phyloP scores from a whole-genome alignment of 2,888 invertebrate species.

The Tillus elongatus region DNA sequence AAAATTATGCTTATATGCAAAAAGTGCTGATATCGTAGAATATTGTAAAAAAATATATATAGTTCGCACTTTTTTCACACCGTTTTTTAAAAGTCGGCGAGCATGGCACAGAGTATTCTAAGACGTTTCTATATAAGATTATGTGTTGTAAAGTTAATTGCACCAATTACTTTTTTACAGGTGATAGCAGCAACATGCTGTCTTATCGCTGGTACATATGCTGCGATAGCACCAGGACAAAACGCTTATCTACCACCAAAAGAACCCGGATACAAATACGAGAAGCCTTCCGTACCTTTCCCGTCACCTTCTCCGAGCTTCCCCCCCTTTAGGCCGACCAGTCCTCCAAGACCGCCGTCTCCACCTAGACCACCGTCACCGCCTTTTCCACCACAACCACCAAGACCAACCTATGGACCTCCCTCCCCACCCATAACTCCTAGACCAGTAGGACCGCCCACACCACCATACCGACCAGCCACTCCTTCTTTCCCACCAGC shows the following conservation, averaged over 20 bases:
- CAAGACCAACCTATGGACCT: constrained; percentile 11
- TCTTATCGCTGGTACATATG: constrained; percentile 40
- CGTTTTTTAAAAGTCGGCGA: too few relatives aligned
- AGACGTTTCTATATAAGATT: too few relatives aligned
- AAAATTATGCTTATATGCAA: too few relatives aligned
- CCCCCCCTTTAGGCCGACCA: constrained; percentile 19
- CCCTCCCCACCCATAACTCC: constrained; percentile 8
- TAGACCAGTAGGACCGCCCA: constrained; percentile 24
- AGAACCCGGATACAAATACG: constrained; percentile 62
- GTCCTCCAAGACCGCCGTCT: constrained; percentile 24
- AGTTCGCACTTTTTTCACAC: too few relatives aligned
- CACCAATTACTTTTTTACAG: constrained; percentile 39
- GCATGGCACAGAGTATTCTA: too few relatives aligned
- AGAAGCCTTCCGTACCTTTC: constrained; percentile 56
- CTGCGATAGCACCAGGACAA: constrained; percentile 53
- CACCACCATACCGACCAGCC: constrained; percentile 22
- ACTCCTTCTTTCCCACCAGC: constrained; percentile 21
- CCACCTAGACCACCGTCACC: constrained; percentile 23
- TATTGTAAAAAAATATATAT: too few relatives aligned
- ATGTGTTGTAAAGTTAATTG: neutral
- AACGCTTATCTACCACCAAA: constrained; percentile 69
- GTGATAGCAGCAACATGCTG: constrained; percentile 45
- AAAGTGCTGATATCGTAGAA: too few relatives aligned
- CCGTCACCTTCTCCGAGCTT: constrained; percentile 34
- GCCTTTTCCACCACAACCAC: constrained; percentile 16